Base-by-base conservation (phyloP, 1,140 invertebrate species). In the Pogonus chalceus region DNA sequence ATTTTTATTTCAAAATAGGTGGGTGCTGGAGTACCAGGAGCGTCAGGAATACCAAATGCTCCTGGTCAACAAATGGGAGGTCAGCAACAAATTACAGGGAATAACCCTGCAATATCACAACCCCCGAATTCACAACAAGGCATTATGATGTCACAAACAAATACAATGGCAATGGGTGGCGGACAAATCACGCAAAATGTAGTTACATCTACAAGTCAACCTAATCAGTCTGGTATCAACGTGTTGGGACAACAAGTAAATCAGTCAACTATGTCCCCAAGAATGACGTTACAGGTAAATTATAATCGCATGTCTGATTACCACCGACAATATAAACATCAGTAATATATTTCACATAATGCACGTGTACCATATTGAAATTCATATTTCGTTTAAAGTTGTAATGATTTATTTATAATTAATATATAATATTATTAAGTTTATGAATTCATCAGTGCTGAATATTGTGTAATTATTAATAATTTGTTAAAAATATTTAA, bases 101-200 rank as follows among this genome's bases (percentile, higher is more conserved):
- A 64, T 3, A 75, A 76, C 60, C 61, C 72, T n/a, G 64, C 68
- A 7, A 63, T 72, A 1, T 72, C 76, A 56, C 68, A 76, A 58
- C 69, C 18, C 66, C 74, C 56, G 68, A 73, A 55, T 16, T 69
- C 69, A 0, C 75, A 75, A 58, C 73, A 75, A 20, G 74, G 75
- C 53, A 74, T 80, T 57, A 66, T 80, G 56, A 77, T 80, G 71
- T 78, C 77, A 0, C 79, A 80, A 62, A 78, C 78, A 0, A 80
- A 79, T 56, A 74, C 76, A 2, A 73, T 80, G 65, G 71, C 78
- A 1, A 79, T 82, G 78, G 79, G 77, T 9, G 79, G 79, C 20
- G 79, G 78, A 16, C 79, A 81, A 62, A 74, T 82, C 37, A 79
- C 78, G 0, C 78, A 79, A 58, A 79, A 79, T 59, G 71, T 78